Conservation (phyloP, 1,140 invertebrate genomes). For the Drosophila murphyi region DNA sequence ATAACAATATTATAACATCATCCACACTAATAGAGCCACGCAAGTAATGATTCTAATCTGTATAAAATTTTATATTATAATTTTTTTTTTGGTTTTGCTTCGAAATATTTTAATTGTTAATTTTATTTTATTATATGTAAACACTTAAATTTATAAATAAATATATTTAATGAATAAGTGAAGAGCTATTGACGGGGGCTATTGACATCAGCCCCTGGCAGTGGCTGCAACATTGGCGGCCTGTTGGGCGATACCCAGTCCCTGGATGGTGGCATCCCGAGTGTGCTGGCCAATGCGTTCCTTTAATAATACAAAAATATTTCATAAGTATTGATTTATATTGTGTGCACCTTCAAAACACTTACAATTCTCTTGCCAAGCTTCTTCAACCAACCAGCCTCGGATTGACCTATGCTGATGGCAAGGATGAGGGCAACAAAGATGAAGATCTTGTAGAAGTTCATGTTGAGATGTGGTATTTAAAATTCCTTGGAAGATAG, state of each 20-base stretch:
- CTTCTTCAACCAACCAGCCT: conserved; percentile 75
- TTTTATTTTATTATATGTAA: too few relatives aligned
- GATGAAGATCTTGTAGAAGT: conserved; percentile 72
- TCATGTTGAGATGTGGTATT: conserved; percentile 50
- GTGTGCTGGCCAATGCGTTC: conserved; percentile 70
- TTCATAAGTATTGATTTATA: neutral
- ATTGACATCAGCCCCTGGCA: conserved; percentile 40
- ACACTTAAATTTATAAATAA: neutral
- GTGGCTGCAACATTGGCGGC: conserved; percentile 73
- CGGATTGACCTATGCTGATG: conserved; percentile 64
- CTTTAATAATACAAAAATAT: conserved; percentile 10
- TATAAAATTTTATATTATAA: too few relatives aligned
- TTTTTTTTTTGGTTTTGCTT: too few relatives aligned
- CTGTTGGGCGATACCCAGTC: conserved; percentile 66
- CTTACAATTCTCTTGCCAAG: conserved; percentile 78
- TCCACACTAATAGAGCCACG: too few relatives aligned
- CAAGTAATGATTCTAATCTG: too few relatives aligned
- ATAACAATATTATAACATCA: too few relatives aligned
- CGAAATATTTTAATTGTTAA: too few relatives aligned
- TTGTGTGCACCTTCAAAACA: neutral
- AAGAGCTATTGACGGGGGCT: neutral
- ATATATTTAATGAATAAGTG: neutral
- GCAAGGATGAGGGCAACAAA: conserved; percentile 74
- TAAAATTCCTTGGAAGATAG: conserved; percentile 1
- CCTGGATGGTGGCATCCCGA: conserved; percentile 68